Conservation (phyloP, 2,113 vertebrate species). For the Carassius gibelio region DNA sequence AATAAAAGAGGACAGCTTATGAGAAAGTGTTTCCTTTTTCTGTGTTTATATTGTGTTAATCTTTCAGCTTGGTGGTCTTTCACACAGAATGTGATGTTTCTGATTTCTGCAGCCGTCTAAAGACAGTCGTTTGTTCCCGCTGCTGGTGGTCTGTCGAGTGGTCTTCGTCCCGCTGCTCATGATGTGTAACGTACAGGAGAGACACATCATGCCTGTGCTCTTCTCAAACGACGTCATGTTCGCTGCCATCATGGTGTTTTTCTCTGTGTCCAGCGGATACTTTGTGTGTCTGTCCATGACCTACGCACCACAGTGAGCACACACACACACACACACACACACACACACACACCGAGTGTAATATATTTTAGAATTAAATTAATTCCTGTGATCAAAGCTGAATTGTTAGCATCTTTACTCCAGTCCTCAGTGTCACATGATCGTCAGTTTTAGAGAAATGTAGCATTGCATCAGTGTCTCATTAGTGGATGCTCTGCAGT, state of each 20-base stretch:
- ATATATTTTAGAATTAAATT: no score
- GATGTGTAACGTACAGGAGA: conserved; percentile 80
- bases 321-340: neutral
- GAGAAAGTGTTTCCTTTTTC: neutral
- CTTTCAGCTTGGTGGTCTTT: neutral
- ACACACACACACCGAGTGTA: no score
- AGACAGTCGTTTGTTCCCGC: conserved; percentile 77
- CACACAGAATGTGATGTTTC: neutral
- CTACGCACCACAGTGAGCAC: conserved; percentile 84
- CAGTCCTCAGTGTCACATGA: no score
- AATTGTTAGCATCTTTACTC: no score
- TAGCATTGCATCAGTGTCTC: no score
- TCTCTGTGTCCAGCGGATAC: conserved; percentile 85
- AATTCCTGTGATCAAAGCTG: no score
- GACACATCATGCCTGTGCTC: conserved; percentile 68
- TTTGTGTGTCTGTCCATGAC: conserved; percentile 87
- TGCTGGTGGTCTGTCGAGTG: conserved; percentile 75
- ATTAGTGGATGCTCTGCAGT: no score
- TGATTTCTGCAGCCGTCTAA: conserved; percentile 73
- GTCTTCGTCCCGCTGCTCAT: conserved; percentile 85
- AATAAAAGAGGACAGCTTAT: neutral
- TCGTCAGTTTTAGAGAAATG: no score
- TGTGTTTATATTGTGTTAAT: neutral
- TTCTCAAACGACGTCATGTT: conserved; percentile 80
- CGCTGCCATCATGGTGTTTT: conserved; percentile 79